Evolutionary conservation across 2,113 vertebrate genomes (phyloP).

Genomic region (Danionella cerebrum): DNA sequence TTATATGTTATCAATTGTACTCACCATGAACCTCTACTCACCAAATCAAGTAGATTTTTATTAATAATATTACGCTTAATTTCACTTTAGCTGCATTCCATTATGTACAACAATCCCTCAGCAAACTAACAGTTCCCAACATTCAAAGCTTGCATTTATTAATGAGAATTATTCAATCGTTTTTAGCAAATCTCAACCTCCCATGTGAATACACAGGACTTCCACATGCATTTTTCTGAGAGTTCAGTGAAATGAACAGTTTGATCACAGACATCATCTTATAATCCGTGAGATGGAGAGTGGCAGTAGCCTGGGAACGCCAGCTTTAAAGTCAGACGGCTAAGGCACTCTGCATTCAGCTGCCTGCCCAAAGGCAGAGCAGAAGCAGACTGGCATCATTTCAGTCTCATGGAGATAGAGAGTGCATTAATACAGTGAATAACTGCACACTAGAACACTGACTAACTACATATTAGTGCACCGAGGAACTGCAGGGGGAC

Average conservation of each 20-base stretch:
- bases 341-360: conserved; percentile 2
- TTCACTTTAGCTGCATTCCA: too few relatives aligned
- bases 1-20: background rate
- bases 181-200: background rate
- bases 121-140: too few relatives aligned
- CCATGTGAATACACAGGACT: background rate
- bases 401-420: background rate
- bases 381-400: conserved; percentile 14
- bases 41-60: too few relatives aligned
- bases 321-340: conserved; percentile 11
- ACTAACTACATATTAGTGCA: too few relatives aligned
- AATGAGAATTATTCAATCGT: too few relatives aligned
- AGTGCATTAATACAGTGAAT: conserved; percentile 20
- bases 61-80: too few relatives aligned
- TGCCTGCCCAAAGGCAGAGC: conserved; percentile 14
- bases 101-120: too few relatives aligned
- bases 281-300: conserved; percentile 1
- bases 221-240: background rate
- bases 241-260: conserved; percentile 22
- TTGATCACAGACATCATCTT: conserved; percentile 12
- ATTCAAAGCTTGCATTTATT: too few relatives aligned
- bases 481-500: too few relatives aligned
- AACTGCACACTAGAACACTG: too few relatives aligned
- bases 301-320: background rate
- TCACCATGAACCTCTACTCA: background rate